These are phyloP conservation scores for Neomicropteryx cornuta DNA, from an alignment of 1,140 invertebrate species.

Conservation along the genomic window DNA sequence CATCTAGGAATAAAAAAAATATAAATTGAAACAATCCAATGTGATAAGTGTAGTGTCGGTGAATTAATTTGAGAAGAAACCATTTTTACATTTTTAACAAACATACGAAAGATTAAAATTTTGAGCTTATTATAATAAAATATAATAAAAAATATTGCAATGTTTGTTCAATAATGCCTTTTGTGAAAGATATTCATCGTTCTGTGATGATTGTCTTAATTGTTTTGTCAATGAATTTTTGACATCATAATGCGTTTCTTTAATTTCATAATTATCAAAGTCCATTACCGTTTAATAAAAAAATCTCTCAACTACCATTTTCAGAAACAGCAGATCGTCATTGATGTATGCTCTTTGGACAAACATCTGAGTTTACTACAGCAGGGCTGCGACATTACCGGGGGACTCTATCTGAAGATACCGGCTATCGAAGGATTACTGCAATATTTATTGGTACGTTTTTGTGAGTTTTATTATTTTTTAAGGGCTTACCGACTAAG, in stretches of 20 bases:
- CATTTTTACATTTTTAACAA: too few relatives aligned
- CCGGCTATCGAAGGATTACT: constrained; percentile 73
- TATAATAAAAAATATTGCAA: too few relatives aligned
- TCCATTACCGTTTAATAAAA: background rate
- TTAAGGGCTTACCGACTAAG: too few relatives aligned
- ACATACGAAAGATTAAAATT: too few relatives aligned
- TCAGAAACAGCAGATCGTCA: constrained; percentile 76
- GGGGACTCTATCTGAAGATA: constrained; percentile 77
- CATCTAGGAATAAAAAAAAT: too few relatives aligned
- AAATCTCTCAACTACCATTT: constrained; percentile 12
- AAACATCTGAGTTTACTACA: constrained; percentile 84
- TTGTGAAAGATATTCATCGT: too few relatives aligned
- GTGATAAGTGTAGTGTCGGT: too few relatives aligned
- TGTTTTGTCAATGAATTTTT: constrained; percentile 7
- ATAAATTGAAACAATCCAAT: too few relatives aligned
- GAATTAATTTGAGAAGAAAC: too few relatives aligned
- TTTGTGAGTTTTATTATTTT: constrained; percentile 4
- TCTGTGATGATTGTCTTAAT: too few relatives aligned
- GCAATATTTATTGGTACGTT: constrained; percentile 79
- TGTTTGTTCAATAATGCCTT: too few relatives aligned
- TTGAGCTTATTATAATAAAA: too few relatives aligned
- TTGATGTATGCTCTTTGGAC: constrained; percentile 90
- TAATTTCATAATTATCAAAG: background rate
- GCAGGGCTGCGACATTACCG: constrained; percentile 93
- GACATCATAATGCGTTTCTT: background rate